phyloP scores from a whole-genome alignment of 2,888 invertebrate genomes.

The Acleris laterana region DNA sequence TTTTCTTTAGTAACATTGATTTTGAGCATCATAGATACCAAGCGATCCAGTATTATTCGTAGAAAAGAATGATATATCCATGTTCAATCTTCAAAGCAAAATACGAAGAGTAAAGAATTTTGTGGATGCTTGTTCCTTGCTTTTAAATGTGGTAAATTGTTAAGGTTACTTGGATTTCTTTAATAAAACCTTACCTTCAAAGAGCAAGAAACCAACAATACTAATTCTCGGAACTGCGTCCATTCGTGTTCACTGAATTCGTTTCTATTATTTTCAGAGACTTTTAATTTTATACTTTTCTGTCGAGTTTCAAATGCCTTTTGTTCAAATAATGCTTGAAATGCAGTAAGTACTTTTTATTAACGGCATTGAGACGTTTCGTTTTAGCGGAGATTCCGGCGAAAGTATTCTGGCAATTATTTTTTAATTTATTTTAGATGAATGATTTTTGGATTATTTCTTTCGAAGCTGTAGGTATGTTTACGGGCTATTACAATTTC shows the following conservation, averaged over 20 bases:
- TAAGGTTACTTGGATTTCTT: neutral
- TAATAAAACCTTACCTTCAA: neutral
- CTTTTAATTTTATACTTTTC: slow-evolving; percentile 33
- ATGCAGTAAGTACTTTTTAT: slow-evolving; percentile 8
- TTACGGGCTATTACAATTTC: too few relatives aligned
- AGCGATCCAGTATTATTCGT: neutral
- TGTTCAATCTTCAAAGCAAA: neutral
- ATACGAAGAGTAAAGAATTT: neutral
- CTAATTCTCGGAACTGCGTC: slow-evolving; percentile 12
- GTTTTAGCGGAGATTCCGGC: neutral
- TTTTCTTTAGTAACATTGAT: neutral
- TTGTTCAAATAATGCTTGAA: slow-evolving; percentile 28
- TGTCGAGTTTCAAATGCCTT: slow-evolving; percentile 18
- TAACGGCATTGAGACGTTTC: neutral
- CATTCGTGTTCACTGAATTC: slow-evolving; percentile 30
- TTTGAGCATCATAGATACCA: neutral
- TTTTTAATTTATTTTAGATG: too few relatives aligned
- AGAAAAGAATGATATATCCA: neutral
- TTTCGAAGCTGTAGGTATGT: too few relatives aligned
- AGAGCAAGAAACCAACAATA: slow-evolving; percentile 15
- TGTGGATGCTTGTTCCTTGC: neutral
- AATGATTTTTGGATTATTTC: too few relatives aligned
- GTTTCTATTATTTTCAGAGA: slow-evolving; percentile 32
- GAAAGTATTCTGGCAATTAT: too few relatives aligned
- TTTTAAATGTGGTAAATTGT: neutral